Conservation (phyloP, 2,797 vertebrate species). For the Holocentrus rufus region DNA sequence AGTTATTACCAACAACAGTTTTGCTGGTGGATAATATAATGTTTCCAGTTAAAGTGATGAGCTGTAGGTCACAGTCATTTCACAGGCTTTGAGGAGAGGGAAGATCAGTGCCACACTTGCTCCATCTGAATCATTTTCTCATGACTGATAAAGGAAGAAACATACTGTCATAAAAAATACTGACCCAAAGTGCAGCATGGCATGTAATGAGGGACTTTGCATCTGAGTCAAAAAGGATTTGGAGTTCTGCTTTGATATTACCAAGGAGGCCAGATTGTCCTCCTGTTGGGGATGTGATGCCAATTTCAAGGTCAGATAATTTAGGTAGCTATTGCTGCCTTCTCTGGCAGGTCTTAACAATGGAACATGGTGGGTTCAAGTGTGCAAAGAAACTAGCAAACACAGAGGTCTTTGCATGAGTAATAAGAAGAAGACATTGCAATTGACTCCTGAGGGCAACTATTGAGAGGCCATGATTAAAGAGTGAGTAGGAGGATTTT, state of each 20-base stretch:
- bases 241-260: conserved; percentile 70
- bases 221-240: conserved; percentile 73
- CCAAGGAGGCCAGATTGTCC: conserved; percentile 66
- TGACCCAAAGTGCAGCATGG: conserved; percentile 63
- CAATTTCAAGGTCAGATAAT: conserved; percentile 77
- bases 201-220: conserved; percentile 76
- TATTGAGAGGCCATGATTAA: conserved; percentile 3
- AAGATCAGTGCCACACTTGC: conserved; percentile 67
- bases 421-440: conserved; percentile 12
- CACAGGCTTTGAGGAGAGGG: conserved; percentile 54
- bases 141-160: conserved; percentile 71
- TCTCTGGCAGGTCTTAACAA: conserved; percentile 69
- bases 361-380: conserved; percentile 23
- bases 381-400: background rate
- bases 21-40: conserved; percentile 45
- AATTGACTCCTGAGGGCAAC: conserved; percentile 21
- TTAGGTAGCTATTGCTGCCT: conserved; percentile 74
- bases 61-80: conserved; percentile 57
- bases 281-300: conserved; percentile 72
- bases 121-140: conserved; percentile 68
- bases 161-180: conserved; percentile 62
- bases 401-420: background rate
- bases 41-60: conserved; percentile 31
- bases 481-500: conserved; percentile 34
- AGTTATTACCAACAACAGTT: background rate